phyloP scores from a whole-genome alignment of 2,113 vertebrate genomes.

The Sinocyclocheilus anophthalmus region DNA sequence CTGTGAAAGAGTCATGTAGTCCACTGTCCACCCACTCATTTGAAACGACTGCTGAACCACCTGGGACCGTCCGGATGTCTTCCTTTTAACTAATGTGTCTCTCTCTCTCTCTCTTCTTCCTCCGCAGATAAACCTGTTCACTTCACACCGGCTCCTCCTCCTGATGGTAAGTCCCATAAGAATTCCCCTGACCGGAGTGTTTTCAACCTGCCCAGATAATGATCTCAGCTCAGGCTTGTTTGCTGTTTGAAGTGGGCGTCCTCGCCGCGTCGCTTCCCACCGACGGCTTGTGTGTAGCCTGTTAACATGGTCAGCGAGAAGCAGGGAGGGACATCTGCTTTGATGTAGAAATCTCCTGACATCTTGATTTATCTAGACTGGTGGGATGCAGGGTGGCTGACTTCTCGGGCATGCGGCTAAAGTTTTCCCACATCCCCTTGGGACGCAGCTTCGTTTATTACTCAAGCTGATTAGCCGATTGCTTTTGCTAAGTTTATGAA shows the following conservation, averaged over 20 bases:
- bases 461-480: conserved; percentile 46
- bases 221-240: conserved; percentile 53
- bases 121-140: conserved; percentile 92
- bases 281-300: conserved; percentile 14
- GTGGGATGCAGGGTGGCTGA: conserved; percentile 18
- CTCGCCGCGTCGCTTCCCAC: neutral
- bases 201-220: conserved; percentile 61
- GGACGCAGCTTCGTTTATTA: neutral
- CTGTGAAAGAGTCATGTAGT: conserved; percentile 37
- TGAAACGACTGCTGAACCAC: conserved; percentile 62
- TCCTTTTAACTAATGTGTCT: conserved; percentile 68
- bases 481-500: conserved; percentile 36
- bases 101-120: conserved; percentile 63
- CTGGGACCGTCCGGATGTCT: conserved; percentile 60
- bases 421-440: conserved; percentile 35
- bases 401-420: conserved; percentile 11
- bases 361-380: conserved; percentile 71
- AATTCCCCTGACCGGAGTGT: conserved; percentile 56
- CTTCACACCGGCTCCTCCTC: conserved; percentile 80
- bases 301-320: conserved; percentile 15
- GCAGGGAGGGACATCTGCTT: conserved; percentile 55
- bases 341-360: conserved; percentile 73
- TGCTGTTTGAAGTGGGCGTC: conserved; percentile 65
- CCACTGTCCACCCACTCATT: conserved; percentile 42
- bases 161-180: conserved; percentile 88